Percentiles rank a stretch among this genome's conserved stretches.
These are phyloP conservation scores for Styela clava DNA, from an alignment of 23 tunicate genomes.

Conservation along the genomic window DNA sequence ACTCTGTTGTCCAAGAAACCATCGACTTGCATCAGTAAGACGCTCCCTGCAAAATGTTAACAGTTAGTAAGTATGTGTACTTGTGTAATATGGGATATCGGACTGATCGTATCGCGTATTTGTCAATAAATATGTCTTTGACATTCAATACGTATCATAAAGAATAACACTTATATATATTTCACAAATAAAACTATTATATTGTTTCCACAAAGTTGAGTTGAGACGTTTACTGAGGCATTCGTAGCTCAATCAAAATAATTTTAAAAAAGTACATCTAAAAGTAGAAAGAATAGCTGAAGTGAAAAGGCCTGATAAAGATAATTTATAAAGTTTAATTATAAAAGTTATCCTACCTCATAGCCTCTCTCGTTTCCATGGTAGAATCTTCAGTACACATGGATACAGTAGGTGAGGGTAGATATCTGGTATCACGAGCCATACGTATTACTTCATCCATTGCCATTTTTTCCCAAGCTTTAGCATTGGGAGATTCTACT, in stretches of 20 bases:
- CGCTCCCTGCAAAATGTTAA: slow-evolving; percentile 62
- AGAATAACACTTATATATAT: too few relatives aligned
- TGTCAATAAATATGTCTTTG: too few relatives aligned
- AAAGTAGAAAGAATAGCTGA: neutral
- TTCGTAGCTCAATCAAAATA: too few relatives aligned
- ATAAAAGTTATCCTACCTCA: too few relatives aligned
- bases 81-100: neutral
- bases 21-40: slow-evolving; percentile 83
- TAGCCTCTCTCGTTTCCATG: slow-evolving; percentile 81
- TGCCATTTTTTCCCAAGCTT: slow-evolving; percentile 83
- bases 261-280: neutral
- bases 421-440: slow-evolving; percentile 85
- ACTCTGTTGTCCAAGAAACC: slow-evolving; percentile 75
- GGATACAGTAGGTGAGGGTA: slow-evolving; percentile 85
- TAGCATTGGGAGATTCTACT: slow-evolving; percentile 13
- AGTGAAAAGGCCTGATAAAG: too few relatives aligned
- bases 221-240: too few relatives aligned
- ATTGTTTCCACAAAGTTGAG: too few relatives aligned
- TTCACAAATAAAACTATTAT: too few relatives aligned
- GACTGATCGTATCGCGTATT: neutral
- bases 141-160: too few relatives aligned
- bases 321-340: too few relatives aligned
- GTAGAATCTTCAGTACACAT: slow-evolving; percentile 90
- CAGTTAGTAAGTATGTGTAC: too few relatives aligned
- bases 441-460: slow-evolving; percentile 84